These are phyloP conservation scores for Lasioglossum marginatum DNA, from an alignment of 2,888 invertebrate genomes.

Conservation along the genomic window DNA sequence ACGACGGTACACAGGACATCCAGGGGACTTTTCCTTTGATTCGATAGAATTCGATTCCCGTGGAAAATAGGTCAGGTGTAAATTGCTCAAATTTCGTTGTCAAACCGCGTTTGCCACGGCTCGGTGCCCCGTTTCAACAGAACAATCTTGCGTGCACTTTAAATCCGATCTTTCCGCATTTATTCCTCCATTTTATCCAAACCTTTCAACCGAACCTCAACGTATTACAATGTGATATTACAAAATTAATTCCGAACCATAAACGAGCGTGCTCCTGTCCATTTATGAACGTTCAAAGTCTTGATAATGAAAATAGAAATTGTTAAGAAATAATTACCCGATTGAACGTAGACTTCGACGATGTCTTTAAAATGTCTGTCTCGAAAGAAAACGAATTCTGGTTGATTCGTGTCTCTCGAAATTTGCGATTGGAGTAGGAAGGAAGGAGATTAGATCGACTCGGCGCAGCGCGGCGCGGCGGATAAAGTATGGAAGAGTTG, in stretches of 20 bases:
- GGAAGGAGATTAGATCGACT: neutral
- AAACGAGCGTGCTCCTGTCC: neutral
- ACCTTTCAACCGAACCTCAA: neutral
- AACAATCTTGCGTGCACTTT: constrained; percentile 1
- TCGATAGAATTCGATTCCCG: constrained; percentile 9
- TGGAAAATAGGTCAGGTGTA: neutral
- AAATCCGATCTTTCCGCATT: neutral
- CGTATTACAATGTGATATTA: neutral
- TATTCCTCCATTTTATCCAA: neutral
- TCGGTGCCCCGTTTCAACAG: neutral
- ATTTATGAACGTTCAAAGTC: too few species aligned
- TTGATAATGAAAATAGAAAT: too few species aligned
- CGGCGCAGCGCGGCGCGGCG: neutral
- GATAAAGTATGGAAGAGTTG: neutral
- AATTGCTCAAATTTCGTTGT: neutral
- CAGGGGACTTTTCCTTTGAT: neutral
- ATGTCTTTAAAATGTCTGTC: neutral
- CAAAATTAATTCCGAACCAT: neutral
- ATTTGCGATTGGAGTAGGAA: neutral
- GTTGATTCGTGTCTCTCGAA: neutral
- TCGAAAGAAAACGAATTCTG: too few species aligned
- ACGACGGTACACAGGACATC: neutral
- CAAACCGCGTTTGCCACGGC: neutral
- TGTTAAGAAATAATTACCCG: too few species aligned
- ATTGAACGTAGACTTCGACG: too few species aligned